Base-by-base conservation (phyloP, 2,888 invertebrate genomes). In the Drosophila niveifrons region DNA sequence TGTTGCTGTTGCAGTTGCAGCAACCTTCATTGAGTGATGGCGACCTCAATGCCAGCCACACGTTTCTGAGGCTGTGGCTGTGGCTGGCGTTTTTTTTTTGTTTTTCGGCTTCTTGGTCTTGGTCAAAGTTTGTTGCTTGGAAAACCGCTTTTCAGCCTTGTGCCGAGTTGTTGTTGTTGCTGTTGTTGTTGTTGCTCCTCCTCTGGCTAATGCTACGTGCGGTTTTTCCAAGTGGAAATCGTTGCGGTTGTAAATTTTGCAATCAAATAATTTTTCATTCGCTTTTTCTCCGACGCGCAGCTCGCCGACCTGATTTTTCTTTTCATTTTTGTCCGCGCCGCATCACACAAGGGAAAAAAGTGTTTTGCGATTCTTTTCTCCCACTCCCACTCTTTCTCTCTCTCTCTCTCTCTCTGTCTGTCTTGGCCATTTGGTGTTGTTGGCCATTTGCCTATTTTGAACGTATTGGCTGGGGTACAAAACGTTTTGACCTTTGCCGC, bases 191-290 rank as follows among this genome's bases (percentile, higher is more conserved):
- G 62, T 28, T 73, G 53, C 44, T 73, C 63, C 43, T 74, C 51
- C 48, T 63, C 39, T 31, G 71, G 44, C 65, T 50, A 61, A 55
- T 79, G 71, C 23, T 80, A 78, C 80, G 81, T 79, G 79, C 71
- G 69, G 78, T 69, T 64, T 79, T 62, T 74, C 65, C 82, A 77
- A 77, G 69, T 82, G 82, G 75, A 82, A 85, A 85, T 79, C 76
- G 80, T 76, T 81, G 85, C 75, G 88, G 88, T 89, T 85, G 89
- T 84, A 87, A 81, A 87, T 85, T 89, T 85, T 84, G 79, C 89
- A 89, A 85, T 88, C 67, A 75, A 85, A 85, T 82, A 84, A 89
- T 89, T 85, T 89, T 89, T 86, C 81, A 86, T 76, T 83, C 77
- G 78, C 72, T 72, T 79, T 77, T 85, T 71, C 71, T 71, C 71